Evolutionary conservation across 2,113 vertebrate species (phyloP).

Genomic region (Collichthys lucidus): DNA sequence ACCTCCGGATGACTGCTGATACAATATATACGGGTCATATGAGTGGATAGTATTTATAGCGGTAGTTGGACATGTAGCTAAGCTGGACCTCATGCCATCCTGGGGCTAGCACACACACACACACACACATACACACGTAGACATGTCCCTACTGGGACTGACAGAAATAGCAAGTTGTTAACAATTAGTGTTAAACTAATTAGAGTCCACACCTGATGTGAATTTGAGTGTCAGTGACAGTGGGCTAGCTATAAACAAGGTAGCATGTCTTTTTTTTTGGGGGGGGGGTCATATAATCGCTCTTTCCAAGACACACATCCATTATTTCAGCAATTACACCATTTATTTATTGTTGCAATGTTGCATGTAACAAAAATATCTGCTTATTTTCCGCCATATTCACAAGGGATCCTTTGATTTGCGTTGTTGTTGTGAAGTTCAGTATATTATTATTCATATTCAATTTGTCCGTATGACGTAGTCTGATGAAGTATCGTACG

Average conservation of each 20-base stretch:
- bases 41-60: conserved; percentile 73
- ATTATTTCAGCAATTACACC: neutral
- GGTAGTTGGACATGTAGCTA: conserved; percentile 59
- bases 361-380: neutral
- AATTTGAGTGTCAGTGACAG: conserved; percentile 42
- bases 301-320: too few species aligned
- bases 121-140: conserved; percentile 13
- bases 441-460: neutral
- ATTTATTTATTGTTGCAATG: neutral
- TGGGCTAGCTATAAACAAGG: conserved; percentile 42
- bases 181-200: conserved; percentile 66
- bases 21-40: conserved; percentile 68
- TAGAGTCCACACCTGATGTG: conserved; percentile 28
- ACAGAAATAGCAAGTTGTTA: conserved; percentile 67
- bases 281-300: neutral
- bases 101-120: conserved; percentile 45
- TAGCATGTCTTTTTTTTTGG: conserved; percentile 4
- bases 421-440: neutral
- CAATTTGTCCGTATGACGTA: neutral
- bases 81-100: conserved; percentile 56
- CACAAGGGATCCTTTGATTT: neutral
- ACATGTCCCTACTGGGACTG: conserved; percentile 47
- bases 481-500: neutral
- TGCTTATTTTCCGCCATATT: neutral
- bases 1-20: conserved; percentile 66